Evolutionary conservation across 1,140 invertebrate species (phyloP), one percentile per base, ranked within the genome.

Genomic region (Macrostomum lignano): DNA sequence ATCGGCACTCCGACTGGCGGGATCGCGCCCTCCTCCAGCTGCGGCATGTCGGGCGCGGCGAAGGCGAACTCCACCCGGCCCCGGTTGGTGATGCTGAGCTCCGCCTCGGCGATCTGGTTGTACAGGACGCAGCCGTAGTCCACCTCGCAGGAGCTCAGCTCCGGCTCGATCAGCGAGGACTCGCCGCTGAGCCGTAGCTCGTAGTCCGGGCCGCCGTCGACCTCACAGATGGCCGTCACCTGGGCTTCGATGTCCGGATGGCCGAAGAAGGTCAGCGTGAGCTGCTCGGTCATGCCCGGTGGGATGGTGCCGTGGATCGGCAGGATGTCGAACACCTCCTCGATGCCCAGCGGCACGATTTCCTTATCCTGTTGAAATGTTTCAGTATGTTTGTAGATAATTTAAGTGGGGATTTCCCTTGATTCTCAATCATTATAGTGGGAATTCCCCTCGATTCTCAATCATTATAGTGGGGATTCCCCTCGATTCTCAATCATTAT

Each of bases 251-350:
- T 52, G 38, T 56, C 41, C 31, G 52, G 44, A 42, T 57, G 52
- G 15, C 54, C 55, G 44, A 49, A 56, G 35, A 55, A 58, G 35
- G 51, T 56, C 37, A 58, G 46, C 20, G 54, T 52, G 6, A 57
- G 44, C 39, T 52, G 48, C 35, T 57, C 52, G 23, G 47, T 51
- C 33, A 55, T 51, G n/a, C 51, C 52, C 33, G 55, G 52, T 31
- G 51, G 44, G 28, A 58, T 36, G 9, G 38, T 44, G 6, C 55
- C 54, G 44, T 55, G 54, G 14, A 57, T 35, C 7, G 55, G 55
- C 21, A 53, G 39, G 22, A 58, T 53, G 37, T 57, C 51, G 51
- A 58, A 58, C 6, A 57, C 47, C 49, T 58, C 37, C 14, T 44
- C 39, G 21, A 42, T 26, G 11, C 17, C 21, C 1, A 40, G 33